phyloP scores from a whole-genome alignment of 2,797 vertebrate genomes.

The Danionella dracula region DNA sequence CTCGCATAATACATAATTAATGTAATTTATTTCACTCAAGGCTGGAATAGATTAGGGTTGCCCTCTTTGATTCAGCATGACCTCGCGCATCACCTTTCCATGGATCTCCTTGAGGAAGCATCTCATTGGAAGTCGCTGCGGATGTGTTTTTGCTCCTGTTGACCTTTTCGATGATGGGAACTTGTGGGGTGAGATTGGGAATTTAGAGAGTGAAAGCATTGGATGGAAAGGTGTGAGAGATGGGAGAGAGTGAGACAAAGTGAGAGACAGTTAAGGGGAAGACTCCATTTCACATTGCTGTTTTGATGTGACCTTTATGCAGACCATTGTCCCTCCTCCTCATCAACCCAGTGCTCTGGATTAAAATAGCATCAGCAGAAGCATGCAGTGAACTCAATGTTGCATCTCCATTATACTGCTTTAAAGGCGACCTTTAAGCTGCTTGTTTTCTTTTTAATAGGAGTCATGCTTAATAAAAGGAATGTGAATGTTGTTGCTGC shows the following conservation, averaged over 20 bases:
- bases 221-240: constrained; percentile 21
- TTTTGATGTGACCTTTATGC: constrained; percentile 42
- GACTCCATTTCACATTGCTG: constrained; percentile 36
- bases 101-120: constrained; percentile 30
- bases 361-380: constrained; percentile 27
- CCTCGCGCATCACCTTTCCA: constrained; percentile 30
- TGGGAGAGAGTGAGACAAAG: constrained; percentile 24
- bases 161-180: constrained; percentile 49
- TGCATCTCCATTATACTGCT: not conserved
- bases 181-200: constrained; percentile 52
- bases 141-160: constrained; percentile 46
- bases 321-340: constrained; percentile 21
- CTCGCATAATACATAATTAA: constrained; percentile 42
- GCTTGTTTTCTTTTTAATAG: constrained; percentile 29
- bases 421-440: constrained; percentile 28
- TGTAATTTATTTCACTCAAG: constrained; percentile 44
- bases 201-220: constrained; percentile 41
- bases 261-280: constrained; percentile 8
- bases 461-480: constrained; percentile 34
- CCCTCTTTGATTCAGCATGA: constrained; percentile 34
- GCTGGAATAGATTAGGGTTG: constrained; percentile 27
- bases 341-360: constrained; percentile 21
- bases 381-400: constrained; percentile 8
- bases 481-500: constrained; percentile 16
- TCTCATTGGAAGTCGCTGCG: constrained; percentile 31